Percentiles rank a stretch among this genome's conserved stretches.
Evolutionary conservation across 2,888 invertebrate species (phyloP).

Genomic region (Eilema sororculum): DNA sequence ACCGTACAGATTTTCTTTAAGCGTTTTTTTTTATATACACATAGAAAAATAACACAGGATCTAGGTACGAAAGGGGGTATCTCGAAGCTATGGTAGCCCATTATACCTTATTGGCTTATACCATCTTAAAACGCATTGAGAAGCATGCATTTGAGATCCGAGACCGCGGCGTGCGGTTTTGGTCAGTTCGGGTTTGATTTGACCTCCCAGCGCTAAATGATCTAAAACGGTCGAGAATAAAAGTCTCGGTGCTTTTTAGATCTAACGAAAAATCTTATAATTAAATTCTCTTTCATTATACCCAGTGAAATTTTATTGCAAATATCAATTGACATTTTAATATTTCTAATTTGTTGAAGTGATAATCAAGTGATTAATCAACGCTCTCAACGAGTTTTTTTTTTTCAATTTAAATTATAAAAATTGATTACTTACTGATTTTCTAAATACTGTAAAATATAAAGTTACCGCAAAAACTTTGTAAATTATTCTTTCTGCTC

Average conservation of each 20-base stretch:
- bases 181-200: too few species aligned
- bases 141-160: too few species aligned
- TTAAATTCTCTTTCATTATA: not conserved
- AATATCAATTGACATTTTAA: not conserved
- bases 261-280: not conserved
- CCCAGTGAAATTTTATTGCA: not conserved
- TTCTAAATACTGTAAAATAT: not conserved
- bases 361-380: not conserved
- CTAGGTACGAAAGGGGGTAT: too few species aligned
- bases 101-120: too few species aligned
- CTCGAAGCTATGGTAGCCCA: too few species aligned
- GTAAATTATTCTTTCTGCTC: too few species aligned
- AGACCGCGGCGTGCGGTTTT: too few species aligned
- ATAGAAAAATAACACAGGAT: too few species aligned
- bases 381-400: not conserved
- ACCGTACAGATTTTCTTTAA: conserved; percentile 36
- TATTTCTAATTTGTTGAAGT: not conserved
- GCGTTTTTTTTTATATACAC: conserved; percentile 22
- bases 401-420: not conserved
- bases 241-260: not conserved
- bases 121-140: too few species aligned
- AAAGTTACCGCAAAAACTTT: not conserved
- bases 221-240: not conserved
- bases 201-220: too few species aligned
- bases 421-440: not conserved